Conservation (phyloP, 2,113 vertebrate species). For the Glaucomys volans region DNA sequence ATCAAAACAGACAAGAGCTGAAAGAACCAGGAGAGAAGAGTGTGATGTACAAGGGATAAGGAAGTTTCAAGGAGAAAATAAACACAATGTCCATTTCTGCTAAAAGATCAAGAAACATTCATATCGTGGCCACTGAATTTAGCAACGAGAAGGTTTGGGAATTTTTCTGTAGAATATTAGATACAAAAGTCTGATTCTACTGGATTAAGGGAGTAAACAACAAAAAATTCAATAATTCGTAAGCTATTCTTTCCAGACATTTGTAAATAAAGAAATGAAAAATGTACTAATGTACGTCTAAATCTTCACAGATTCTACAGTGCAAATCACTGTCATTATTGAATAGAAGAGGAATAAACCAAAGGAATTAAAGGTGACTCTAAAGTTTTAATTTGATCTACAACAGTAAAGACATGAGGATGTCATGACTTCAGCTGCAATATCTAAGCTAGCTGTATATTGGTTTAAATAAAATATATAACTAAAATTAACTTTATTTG, state of each 20-base stretch:
- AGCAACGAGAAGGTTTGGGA: neutral
- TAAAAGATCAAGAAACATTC: neutral
- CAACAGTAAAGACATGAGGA: neutral
- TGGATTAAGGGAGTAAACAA: neutral
- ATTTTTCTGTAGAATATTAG: neutral
- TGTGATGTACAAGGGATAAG: neutral
- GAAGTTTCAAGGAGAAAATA: neutral
- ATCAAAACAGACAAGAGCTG: neutral
- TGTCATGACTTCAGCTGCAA: neutral
- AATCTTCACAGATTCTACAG: neutral
- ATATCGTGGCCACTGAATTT: neutral
- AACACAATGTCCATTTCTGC: neutral
- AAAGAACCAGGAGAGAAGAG: neutral
- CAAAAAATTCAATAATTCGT: neutral
- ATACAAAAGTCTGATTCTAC: neutral
- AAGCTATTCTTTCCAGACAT: neutral
- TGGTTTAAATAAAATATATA: neutral
- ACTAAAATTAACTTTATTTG: conserved; percentile 16
- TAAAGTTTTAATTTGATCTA: neutral
- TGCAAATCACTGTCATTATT: neutral
- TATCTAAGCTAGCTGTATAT: neutral
- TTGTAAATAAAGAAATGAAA: neutral
- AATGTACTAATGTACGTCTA: neutral
- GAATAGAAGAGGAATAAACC: neutral
- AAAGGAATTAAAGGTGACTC: neutral